Conservation (phyloP, 2,113 vertebrate species). For the Macrotis lagotis region DNA sequence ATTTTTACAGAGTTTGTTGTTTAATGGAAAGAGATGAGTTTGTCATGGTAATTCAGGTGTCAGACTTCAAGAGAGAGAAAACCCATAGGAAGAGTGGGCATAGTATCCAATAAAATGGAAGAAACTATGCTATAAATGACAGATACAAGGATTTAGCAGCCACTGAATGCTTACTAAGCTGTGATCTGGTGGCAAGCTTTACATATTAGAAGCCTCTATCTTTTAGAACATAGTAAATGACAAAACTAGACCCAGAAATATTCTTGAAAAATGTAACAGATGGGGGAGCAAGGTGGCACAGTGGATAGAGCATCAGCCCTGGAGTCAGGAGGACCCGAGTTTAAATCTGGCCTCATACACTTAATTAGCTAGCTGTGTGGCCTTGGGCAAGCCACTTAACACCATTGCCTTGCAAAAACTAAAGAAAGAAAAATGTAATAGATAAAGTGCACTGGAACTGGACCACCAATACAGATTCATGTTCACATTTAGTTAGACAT, state of each 20-base stretch:
- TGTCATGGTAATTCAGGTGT: not conserved
- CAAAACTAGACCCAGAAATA: not conserved
- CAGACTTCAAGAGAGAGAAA: not conserved
- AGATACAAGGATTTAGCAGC: not conserved
- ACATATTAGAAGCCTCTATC: not conserved
- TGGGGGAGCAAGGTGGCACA: too few species aligned
- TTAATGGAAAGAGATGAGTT: not conserved
- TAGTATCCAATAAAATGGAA: not conserved
- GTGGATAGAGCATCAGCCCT: too few species aligned
- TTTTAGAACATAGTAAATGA: not conserved
- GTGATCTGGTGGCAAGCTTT: not conserved
- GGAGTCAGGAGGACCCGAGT: too few species aligned
- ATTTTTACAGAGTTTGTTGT: not conserved
- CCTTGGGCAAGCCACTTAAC: too few species aligned
- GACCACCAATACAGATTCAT: not conserved
- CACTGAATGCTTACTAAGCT: not conserved
- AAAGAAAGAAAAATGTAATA: too few species aligned
- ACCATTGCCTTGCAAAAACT: too few species aligned
- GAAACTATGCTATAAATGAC: not conserved
- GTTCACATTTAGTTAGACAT: not conserved
- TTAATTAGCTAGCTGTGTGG: too few species aligned
- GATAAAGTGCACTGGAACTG: not conserved
- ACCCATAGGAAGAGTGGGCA: not conserved
- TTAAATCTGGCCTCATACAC: too few species aligned
- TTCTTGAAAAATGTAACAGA: not conserved